Percentiles rank a stretch among this genome's conserved stretches.
Conservation (phyloP, 2,888 invertebrate species). For the Odontomyia ornata region DNA sequence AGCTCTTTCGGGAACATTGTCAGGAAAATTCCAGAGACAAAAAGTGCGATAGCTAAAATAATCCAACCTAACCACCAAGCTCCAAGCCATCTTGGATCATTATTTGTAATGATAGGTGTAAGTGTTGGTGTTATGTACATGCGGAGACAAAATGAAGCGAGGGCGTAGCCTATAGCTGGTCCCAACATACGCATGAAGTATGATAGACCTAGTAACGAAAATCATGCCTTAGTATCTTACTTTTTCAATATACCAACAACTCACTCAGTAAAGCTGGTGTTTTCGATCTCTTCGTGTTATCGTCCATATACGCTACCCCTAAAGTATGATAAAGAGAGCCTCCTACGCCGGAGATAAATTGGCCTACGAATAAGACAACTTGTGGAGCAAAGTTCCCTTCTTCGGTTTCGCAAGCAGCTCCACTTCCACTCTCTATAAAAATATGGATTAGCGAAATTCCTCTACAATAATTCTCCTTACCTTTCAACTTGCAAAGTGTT, state of each 20-base stretch:
- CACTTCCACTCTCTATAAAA: constrained; percentile 28
- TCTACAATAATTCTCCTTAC: constrained; percentile 51
- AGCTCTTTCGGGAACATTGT: constrained; percentile 76
- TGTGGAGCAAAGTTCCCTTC: constrained; percentile 72
- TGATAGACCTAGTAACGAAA: constrained; percentile 67
- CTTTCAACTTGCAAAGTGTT: constrained; percentile 66
- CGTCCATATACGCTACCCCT: constrained; percentile 79
- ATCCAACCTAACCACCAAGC: constrained; percentile 87
- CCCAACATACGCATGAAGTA: constrained; percentile 75
- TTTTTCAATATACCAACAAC: constrained; percentile 49
- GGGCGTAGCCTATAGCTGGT: constrained; percentile 73
- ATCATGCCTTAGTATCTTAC: neutral
- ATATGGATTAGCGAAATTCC: neutral
- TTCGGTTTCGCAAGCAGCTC: constrained; percentile 65
- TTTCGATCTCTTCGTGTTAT: constrained; percentile 77
- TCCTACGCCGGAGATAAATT: constrained; percentile 76
- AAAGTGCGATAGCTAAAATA: constrained; percentile 69
- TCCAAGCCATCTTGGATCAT: constrained; percentile 81
- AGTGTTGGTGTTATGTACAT: constrained; percentile 73
- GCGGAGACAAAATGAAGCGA: constrained; percentile 73
- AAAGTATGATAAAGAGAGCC: constrained; percentile 75
- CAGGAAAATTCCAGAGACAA: constrained; percentile 69
- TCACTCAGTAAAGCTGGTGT: constrained; percentile 76
- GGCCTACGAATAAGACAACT: constrained; percentile 72
- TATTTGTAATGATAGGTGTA: constrained; percentile 71